Conservation (phyloP, 1,140 invertebrate species). For the Sycophila sp. region DNA sequence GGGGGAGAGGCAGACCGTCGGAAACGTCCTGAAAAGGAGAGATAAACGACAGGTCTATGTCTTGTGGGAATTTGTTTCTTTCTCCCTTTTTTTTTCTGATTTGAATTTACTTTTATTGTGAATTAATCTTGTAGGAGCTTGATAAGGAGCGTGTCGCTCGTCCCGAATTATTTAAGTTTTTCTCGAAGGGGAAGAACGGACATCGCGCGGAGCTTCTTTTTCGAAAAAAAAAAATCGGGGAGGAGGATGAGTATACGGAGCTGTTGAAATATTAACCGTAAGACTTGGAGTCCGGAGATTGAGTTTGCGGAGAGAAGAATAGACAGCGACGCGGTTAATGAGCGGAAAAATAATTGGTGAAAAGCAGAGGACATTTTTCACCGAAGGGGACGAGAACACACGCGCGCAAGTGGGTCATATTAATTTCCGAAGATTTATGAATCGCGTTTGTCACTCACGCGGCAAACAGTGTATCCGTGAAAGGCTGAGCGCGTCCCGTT, state of each 20-base stretch:
- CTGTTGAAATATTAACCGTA: too few species aligned
- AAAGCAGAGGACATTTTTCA: too few species aligned
- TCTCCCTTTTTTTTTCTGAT: background rate
- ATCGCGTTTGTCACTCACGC: conserved; percentile 47
- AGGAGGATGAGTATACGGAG: too few species aligned
- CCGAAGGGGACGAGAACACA: too few species aligned
- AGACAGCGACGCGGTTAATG: too few species aligned
- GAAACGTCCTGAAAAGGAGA: conserved; percentile 15
- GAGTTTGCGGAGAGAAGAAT: too few species aligned
- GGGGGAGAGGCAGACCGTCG: background rate
- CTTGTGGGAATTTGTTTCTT: conserved; percentile 19
- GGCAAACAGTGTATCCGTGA: background rate
- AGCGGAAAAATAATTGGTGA: too few species aligned
- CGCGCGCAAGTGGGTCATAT: background rate
- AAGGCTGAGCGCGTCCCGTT: too few species aligned
- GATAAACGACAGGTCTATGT: conserved; percentile 23
- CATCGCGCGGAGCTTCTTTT: too few species aligned
- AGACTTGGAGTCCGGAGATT: too few species aligned
- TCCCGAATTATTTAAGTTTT: background rate
- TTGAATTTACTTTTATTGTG: background rate
- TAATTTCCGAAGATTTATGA: conserved; percentile 47
- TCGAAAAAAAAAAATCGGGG: too few species aligned
- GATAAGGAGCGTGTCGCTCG: background rate
- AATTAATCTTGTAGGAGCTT: conserved; percentile 8
- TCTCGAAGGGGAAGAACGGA: too few species aligned